Evolutionary conservation across 2,888 invertebrate species (phyloP), one percentile per base, ranked within the genome.

Genomic region (Hermaeophaga mercurialis): DNA sequence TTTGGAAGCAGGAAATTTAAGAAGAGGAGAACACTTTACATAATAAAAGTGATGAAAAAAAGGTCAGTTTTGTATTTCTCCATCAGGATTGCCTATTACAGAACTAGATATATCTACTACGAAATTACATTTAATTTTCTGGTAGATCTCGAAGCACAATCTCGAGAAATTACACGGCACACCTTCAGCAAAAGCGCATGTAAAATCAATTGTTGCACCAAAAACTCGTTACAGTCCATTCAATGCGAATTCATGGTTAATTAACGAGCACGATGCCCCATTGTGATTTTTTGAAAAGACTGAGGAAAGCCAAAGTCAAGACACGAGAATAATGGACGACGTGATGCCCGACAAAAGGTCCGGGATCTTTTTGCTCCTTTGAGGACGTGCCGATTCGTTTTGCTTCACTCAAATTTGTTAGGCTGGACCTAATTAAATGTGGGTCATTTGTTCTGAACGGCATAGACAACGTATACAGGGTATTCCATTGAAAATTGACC

Each of bases 341-440:
- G 53, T 61, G 58, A 41, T 43, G 17, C 19, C 48, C 55, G 56
- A 56, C 54, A 59, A 54, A 52, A 38, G 24, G 48, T 49, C 31
- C 41, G 34, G 45, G 49, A 54, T 45, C 48, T 43, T 46, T 48
- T 49, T 50, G 58, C 45, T 36, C 36, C 36, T 36, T 36, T 36
- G 36, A 36, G 53, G 47, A 59, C 53, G 57, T 61, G 58, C 46
- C 54, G 53, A 63, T 63, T 63, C 49, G 63, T 53, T 61, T 52
- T 59, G 63, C 59, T 57, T 55, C 56, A 45, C 24, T 54, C 53
- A 39, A 52, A 59, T 48, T 50, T 55, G 58, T 56, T 53, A 49
- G 49, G 56, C 47, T 63, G 57, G 58, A 39, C 43, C 36, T 36
- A 36, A 36, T 36, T 36, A 36, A 36, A 36, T 15, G 15, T 36